These are phyloP conservation scores for Machaerirhynchus nigripectus DNA, from an alignment of 2,113 vertebrate species.

Conservation along the genomic window DNA sequence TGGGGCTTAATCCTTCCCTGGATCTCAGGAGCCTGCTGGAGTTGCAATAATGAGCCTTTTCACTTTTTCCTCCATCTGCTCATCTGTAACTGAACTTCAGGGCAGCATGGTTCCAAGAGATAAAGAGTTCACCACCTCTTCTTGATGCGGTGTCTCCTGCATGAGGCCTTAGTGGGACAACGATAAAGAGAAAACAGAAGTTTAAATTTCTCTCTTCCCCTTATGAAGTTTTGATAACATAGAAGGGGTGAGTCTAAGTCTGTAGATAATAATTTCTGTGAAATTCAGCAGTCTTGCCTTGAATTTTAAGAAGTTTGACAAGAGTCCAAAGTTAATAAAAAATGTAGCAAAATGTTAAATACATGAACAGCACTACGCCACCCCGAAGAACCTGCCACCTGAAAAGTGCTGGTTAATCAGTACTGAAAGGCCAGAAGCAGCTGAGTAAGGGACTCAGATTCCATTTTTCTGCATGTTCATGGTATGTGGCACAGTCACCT, in stretches of 20 bases:
- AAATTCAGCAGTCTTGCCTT: background rate
- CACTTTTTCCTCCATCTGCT: background rate
- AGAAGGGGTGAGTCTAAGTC: background rate
- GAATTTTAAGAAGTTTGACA: background rate
- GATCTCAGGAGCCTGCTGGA: background rate
- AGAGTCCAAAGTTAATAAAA: background rate
- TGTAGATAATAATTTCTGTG: background rate
- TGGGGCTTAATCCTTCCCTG: background rate
- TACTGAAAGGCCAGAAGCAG: background rate
- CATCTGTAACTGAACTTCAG: background rate
- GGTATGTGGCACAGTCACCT: fast-evolving
- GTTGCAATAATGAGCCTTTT: background rate
- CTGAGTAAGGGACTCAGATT: background rate
- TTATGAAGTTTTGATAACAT: background rate
- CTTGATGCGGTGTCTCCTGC: background rate
- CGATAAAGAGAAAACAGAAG: background rate
- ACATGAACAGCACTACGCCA: background rate
- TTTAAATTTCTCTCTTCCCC: background rate
- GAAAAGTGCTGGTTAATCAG: background rate
- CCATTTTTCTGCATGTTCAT: fast-evolving
- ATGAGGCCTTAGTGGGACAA: background rate
- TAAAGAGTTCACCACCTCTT: background rate
- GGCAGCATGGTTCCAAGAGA: background rate
- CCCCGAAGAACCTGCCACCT: background rate
- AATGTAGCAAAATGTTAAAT: background rate